Percentiles rank a stretch among this genome's conserved stretches.
phyloP scores from a whole-genome alignment of 2,113 vertebrate genomes.

The Cyprinodon brontotheroides region DNA sequence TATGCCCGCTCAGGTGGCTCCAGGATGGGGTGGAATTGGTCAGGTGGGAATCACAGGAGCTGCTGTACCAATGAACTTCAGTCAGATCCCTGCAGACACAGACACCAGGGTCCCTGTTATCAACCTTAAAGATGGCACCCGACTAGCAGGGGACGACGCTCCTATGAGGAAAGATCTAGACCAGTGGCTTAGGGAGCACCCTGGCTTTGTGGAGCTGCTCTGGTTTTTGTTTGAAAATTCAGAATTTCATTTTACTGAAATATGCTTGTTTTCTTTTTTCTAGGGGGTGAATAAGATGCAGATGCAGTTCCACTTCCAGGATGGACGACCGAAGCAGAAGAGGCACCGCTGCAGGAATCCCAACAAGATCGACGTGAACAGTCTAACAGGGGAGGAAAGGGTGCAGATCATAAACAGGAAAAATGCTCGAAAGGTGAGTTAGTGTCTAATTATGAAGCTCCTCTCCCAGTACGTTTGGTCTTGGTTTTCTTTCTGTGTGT shows the following conservation, averaged over 20 bases:
- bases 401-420: constrained; percentile 98
- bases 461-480: too few species aligned
- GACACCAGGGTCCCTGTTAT: constrained; percentile 95
- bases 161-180: constrained; percentile 93
- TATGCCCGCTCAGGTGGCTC: constrained; percentile 76
- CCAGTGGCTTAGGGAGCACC: constrained; percentile 93
- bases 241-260: background rate
- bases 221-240: background rate
- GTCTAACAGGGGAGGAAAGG: constrained; percentile 95
- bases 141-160: constrained; percentile 95
- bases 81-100: constrained; percentile 79
- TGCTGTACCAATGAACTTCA: constrained; percentile 67
- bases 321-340: constrained; percentile 96
- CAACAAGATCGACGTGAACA: constrained; percentile 98
- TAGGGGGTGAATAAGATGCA: constrained; percentile 83
- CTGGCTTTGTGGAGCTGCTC: constrained; percentile 87
- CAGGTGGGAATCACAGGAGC: constrained; percentile 79
- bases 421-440: constrained; percentile 94
- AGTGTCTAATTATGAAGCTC: background rate
- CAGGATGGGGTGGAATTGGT: constrained; percentile 83
- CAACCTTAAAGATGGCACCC: constrained; percentile 95
- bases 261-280: background rate
- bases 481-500: background rate
- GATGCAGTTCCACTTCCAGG: constrained; percentile 91
- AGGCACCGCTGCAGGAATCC: constrained; percentile 97